Base-by-base conservation (phyloP, 1,140 invertebrate species). In the Drosophila willistoni region DNA sequence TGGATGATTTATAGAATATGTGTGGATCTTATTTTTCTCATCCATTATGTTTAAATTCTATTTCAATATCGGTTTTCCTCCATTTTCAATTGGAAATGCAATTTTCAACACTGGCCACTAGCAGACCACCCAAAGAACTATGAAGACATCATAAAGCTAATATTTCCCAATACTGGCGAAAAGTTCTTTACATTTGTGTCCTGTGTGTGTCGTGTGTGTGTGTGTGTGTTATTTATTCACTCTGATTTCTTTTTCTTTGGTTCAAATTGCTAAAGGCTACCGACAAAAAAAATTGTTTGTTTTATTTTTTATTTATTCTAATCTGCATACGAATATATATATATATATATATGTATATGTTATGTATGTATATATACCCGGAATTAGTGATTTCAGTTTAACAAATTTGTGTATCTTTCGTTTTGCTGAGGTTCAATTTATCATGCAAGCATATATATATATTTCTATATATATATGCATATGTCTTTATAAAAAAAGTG, bases 401-500 rank as follows among this genome's bases (percentile, higher is more conserved):
- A 51, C 44, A 22, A 51, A 22, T 51, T 51, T 51, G 44, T 51
- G 44, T 22, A 3, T 47, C 17, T 17, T 47, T 19, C 14, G 7
- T 51, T 51, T 51, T 51, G 44, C 17, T 51, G 44, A 51, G 44
- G 17, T 51, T 25, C 22, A 3, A 25, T 25, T 51, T 51, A 51
- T 51, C 7, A 19, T 47, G 44, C 44, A 47, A 19, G 59, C 67
- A 61, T 51, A 74, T 22, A 22, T 22, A 22, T 22, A 22, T 22
- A 1, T n/a, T n/a, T 22, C 1, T 22, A 22, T 22, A 22, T 64
- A 51, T 71, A 54, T 77, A 63, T 64, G 56, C n/a, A n/a, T 64
- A 56, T 57, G 29, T 64, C 19, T 70, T 66, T 60, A 33, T 54
- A 54, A 54, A 61, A n/a, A n/a, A 62, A 39, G 79, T 83, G 76